These are phyloP conservation scores for Pseudochromis fuscus DNA, from an alignment of 2,797 vertebrate genomes.

Conservation along the genomic window DNA sequence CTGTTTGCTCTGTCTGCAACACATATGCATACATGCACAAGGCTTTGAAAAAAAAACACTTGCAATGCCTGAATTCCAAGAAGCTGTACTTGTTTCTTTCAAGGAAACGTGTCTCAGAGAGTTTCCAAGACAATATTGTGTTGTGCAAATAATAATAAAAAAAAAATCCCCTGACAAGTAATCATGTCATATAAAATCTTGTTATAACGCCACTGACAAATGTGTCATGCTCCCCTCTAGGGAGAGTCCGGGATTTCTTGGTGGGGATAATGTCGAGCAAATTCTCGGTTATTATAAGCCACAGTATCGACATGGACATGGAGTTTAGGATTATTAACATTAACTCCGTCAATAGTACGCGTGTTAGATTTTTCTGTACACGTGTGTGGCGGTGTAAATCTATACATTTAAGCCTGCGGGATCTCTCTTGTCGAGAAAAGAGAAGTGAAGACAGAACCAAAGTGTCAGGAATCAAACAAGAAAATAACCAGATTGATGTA, in stretches of 20 bases:
- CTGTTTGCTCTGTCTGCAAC: background rate
- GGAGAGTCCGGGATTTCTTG: conserved; percentile 31
- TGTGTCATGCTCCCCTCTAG: conserved; percentile 22
- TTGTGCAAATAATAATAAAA: too few species aligned
- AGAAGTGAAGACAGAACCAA: conserved; percentile 46
- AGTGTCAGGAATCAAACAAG: conserved; percentile 25
- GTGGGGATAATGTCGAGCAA: conserved; percentile 4
- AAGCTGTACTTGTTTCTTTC: conserved; percentile 17
- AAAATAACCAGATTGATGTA: conserved; percentile 32
- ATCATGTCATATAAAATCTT: conserved; percentile 51
- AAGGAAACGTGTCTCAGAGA: conserved; percentile 18
- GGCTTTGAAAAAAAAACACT: background rate
- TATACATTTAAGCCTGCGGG: conserved; percentile 1
- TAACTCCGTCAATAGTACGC: background rate
- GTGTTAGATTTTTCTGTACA: background rate
- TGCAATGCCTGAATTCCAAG: background rate
- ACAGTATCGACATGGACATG: background rate
- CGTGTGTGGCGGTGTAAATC: background rate
- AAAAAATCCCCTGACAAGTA: conserved; percentile 45
- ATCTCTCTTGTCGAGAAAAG: conserved; percentile 19
- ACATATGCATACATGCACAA: background rate
- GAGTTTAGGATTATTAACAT: background rate
- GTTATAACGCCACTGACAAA: conserved; percentile 40
- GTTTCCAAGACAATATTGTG: conserved; percentile 22
- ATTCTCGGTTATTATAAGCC: background rate